These are phyloP conservation scores for Leptodirus hochenwartii DNA, from an alignment of 2,888 invertebrate genomes.

Conservation along the genomic window DNA sequence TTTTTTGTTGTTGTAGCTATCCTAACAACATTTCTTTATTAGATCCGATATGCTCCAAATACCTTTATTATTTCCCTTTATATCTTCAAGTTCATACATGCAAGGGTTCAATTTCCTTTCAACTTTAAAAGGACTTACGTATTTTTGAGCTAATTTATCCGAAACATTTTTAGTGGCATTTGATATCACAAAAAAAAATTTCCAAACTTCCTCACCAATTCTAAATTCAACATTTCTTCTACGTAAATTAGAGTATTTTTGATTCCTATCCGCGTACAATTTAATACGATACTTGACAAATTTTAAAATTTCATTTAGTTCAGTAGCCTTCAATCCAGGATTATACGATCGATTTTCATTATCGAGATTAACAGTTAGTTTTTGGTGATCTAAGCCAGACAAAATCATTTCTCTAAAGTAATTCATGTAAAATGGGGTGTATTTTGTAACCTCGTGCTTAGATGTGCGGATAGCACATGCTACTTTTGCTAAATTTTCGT, in stretches of 20 bases:
- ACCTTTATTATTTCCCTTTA: too few species aligned
- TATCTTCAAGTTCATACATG: slow-evolving; percentile 1
- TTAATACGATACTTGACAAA: too few species aligned
- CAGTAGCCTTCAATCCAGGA: too few species aligned
- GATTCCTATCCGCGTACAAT: background rate
- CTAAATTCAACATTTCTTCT: background rate
- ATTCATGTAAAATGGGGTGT: slow-evolving; percentile 11
- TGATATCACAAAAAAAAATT: background rate
- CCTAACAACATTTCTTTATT: too few species aligned
- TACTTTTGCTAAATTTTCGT: background rate
- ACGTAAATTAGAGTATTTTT: background rate
- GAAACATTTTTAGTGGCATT: background rate
- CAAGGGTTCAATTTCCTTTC: background rate
- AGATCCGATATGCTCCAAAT: too few species aligned
- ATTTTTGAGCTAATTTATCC: background rate
- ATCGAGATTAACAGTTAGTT: too few species aligned
- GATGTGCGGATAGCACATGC: slow-evolving; percentile 8
- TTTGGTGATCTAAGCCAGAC: slow-evolving; percentile 1
- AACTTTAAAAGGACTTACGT: background rate
- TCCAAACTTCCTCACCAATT: background rate
- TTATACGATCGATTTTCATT: too few species aligned
- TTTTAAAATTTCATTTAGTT: background rate
- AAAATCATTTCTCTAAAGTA: slow-evolving; percentile 8
- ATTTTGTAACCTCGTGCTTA: slow-evolving; percentile 8
- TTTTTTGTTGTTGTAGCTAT: too few species aligned